Conservation (phyloP, 2,797 vertebrate genomes). For the Eulemur coronatus region DNA sequence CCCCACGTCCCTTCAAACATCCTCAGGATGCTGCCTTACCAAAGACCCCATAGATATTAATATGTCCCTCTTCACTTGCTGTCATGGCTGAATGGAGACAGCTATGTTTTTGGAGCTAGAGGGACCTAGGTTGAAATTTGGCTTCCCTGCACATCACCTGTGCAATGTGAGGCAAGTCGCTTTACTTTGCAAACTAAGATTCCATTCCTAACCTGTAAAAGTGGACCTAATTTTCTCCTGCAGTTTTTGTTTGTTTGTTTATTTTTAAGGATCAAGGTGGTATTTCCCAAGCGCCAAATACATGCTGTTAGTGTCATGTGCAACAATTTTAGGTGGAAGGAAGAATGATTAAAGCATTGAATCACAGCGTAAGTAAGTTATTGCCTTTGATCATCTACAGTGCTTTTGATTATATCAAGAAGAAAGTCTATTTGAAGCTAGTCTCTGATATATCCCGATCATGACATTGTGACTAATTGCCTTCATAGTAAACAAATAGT, state of each 20-base stretch:
- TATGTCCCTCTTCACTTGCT: neutral
- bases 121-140: neutral
- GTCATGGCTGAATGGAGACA: neutral
- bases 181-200: neutral
- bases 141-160: neutral
- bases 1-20: neutral
- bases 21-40: neutral
- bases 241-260: neutral
- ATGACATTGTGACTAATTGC: too few relatives aligned
- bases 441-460: neutral
- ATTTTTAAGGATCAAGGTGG: neutral
- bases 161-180: neutral
- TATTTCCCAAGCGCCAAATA: neutral
- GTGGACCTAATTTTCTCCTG: neutral
- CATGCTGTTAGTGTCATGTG: rapidly evolving
- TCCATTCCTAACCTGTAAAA: neutral
- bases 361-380: neutral
- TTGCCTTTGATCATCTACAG: neutral
- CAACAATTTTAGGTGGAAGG: neutral
- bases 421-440: neutral
- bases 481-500: neutral
- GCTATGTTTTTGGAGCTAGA: neutral
- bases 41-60: neutral
- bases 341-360: too few relatives aligned
- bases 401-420: neutral